These are phyloP conservation scores for Bradypus variegatus DNA, from an alignment of 2,797 vertebrate species.

Conservation along the genomic window DNA sequence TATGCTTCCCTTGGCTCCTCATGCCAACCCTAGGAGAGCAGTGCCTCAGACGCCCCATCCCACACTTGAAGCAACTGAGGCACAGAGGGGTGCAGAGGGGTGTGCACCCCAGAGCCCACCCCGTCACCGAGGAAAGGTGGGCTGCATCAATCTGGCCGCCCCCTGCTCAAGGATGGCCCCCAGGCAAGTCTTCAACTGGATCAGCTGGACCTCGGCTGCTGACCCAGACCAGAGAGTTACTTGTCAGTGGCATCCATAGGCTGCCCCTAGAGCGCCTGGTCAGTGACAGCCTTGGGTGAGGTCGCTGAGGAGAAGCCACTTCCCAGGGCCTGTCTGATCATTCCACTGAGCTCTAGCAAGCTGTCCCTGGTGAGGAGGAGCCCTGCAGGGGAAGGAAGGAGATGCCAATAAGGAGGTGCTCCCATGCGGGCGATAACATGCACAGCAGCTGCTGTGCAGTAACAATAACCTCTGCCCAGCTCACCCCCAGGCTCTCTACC, in stretches of 20 bases:
- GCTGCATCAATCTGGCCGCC: no score
- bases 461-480: neutral
- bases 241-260: neutral
- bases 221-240: neutral
- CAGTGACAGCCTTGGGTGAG: conserved; percentile 50
- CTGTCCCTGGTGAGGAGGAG: neutral
- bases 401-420: neutral
- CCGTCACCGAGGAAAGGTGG: neutral
- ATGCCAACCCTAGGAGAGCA: no score
- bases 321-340: neutral
- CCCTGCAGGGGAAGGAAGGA: neutral
- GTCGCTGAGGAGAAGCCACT: conserved; percentile 17
- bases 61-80: neutral
- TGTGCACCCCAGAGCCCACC: neutral
- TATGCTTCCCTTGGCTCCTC: neutral
- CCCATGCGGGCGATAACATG: neutral
- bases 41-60: accelerated
- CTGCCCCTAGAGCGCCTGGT: conserved; percentile 23
- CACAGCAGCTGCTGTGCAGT: neutral
- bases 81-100: neutral
- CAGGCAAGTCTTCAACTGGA: neutral
- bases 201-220: neutral
- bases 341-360: conserved; percentile 26
- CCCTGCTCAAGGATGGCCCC: neutral
- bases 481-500: neutral